Conservation (phyloP, 2,888 invertebrate genomes). For the Tyria jacobaeae region DNA sequence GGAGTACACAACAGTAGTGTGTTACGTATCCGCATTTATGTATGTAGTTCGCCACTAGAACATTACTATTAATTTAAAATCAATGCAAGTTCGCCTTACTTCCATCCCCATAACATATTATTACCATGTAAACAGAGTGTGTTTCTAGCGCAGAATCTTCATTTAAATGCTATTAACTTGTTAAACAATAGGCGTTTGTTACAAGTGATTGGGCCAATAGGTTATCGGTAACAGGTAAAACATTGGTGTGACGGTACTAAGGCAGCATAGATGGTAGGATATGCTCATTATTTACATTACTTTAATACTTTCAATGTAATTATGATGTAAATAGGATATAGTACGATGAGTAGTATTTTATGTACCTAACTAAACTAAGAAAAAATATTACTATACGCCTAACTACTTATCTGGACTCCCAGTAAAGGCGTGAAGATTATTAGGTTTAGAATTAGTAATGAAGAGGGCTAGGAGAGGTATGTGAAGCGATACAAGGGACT, state of each 20-base stretch:
- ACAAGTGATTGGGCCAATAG: slow-evolving; percentile 54
- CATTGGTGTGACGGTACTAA: slow-evolving; percentile 27
- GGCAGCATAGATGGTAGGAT: slow-evolving; percentile 7
- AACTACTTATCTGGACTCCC: background rate
- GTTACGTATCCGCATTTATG: background rate
- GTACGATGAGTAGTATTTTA: too few species aligned
- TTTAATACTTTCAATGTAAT: too few species aligned
- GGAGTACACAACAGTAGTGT: background rate
- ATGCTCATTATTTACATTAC: too few species aligned
- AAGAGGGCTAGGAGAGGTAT: background rate
- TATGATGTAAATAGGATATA: too few species aligned
- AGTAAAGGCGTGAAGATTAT: background rate
- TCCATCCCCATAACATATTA: slow-evolving; percentile 12
- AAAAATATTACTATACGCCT: background rate
- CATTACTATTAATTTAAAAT: slow-evolving; percentile 1
- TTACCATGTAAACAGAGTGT: slow-evolving; percentile 32
- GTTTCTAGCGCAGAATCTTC: slow-evolving; percentile 43
- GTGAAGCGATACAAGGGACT: background rate
- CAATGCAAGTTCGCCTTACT: slow-evolving; percentile 9
- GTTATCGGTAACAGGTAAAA: slow-evolving; percentile 50
- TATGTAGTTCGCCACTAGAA: background rate
- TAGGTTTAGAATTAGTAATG: too few species aligned
- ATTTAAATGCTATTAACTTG: slow-evolving; percentile 36
- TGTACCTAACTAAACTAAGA: too few species aligned
- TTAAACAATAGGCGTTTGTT: slow-evolving; percentile 33